phyloP scores from a whole-genome alignment of 2,797 vertebrate species.

The Phalanger gymnotis region DNA sequence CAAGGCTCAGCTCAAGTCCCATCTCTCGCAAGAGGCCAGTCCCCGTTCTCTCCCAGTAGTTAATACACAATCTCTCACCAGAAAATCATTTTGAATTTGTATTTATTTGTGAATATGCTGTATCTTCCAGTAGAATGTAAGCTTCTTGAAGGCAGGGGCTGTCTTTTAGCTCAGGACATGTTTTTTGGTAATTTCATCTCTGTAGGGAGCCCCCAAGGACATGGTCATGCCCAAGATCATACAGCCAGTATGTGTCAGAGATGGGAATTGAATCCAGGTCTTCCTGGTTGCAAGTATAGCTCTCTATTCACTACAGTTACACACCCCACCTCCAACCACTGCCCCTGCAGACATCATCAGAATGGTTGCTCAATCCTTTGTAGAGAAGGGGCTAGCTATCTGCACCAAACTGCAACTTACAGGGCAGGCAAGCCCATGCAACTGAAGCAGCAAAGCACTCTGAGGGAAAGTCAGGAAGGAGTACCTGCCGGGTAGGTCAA shows the following conservation, averaged over 20 bases:
- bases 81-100: too few relatives aligned
- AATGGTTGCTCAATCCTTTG: too few relatives aligned
- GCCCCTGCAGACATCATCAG: not conserved
- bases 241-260: not conserved
- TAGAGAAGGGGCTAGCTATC: not conserved
- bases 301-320: not conserved
- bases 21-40: too few relatives aligned
- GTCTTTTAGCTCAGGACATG: not conserved
- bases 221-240: not conserved
- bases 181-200: too few relatives aligned
- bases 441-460: not conserved
- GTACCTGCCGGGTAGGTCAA: not conserved
- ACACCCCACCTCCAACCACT: not conserved
- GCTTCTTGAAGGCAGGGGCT: not conserved
- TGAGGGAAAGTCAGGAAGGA: too few relatives aligned
- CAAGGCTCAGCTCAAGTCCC: not conserved
- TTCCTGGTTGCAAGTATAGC: not conserved
- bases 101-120: too few relatives aligned
- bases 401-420: not conserved
- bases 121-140: not conserved
- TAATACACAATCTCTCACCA: not conserved
- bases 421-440: not conserved
- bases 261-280: not conserved
- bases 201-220: not conserved
- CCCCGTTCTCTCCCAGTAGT: not conserved